phyloP scores from a whole-genome alignment of 2,888 invertebrate genomes.

The Pammene fasciana region DNA sequence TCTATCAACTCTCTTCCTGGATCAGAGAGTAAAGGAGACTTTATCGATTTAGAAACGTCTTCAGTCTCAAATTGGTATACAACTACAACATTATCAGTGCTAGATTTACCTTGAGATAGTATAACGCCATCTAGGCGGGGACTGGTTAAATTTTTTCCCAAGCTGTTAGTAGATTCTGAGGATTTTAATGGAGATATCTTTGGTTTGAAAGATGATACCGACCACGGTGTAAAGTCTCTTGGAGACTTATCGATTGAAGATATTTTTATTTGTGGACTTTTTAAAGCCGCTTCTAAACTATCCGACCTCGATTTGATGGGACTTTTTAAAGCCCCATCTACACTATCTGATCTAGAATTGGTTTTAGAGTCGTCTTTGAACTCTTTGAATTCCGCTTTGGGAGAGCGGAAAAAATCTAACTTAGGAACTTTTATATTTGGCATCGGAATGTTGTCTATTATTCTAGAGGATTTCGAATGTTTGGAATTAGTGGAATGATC shows the following conservation, averaged over 20 bases:
- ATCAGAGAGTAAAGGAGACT: slow-evolving; percentile 71
- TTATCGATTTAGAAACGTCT: slow-evolving; percentile 65
- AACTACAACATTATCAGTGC: slow-evolving; percentile 74
- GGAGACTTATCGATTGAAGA: slow-evolving; percentile 72
- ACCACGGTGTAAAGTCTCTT: slow-evolving; percentile 68
- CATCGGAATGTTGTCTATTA: slow-evolving; percentile 57
- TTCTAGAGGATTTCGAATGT: slow-evolving; percentile 53
- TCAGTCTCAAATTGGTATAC: slow-evolving; percentile 77
- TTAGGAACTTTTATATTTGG: slow-evolving; percentile 75
- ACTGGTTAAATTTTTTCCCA: slow-evolving; percentile 66
- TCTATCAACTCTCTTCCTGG: slow-evolving; percentile 73
- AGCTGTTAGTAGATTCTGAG: slow-evolving; percentile 66
- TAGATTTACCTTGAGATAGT: slow-evolving; percentile 75
- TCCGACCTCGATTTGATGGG: slow-evolving; percentile 54
- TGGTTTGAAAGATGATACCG: slow-evolving; percentile 70
- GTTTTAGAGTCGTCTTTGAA: slow-evolving; percentile 58
- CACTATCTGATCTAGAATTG: slow-evolving; percentile 52
- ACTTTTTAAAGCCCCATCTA: slow-evolving; percentile 57
- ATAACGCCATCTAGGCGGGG: slow-evolving; percentile 76
- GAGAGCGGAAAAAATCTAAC: slow-evolving; percentile 63
- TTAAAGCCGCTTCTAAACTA: slow-evolving; percentile 57
- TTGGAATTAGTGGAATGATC: slow-evolving; percentile 59
- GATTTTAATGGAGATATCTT: slow-evolving; percentile 64
- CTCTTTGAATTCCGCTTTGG: slow-evolving; percentile 53
- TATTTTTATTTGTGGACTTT: slow-evolving; percentile 60